These are phyloP conservation scores for Puffinus mauretanicus DNA, from an alignment of 2,113 vertebrate species.

Conservation along the genomic window DNA sequence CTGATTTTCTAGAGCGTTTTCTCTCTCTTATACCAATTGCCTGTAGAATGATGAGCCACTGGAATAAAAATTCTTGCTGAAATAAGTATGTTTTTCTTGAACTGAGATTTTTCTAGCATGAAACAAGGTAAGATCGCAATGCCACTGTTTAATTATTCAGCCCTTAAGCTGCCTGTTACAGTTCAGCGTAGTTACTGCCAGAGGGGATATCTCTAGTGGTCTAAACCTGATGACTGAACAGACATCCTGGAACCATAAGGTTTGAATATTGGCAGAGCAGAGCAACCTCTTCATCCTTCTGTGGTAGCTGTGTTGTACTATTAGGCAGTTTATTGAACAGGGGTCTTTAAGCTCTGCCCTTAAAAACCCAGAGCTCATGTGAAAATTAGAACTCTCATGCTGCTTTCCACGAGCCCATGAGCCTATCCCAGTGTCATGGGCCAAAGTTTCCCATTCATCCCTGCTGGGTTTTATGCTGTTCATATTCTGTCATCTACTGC, in stretches of 20 bases:
- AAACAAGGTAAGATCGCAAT: not conserved
- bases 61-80: not conserved
- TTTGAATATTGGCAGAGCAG: conserved; percentile 15
- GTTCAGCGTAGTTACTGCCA: not conserved
- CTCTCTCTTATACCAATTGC: not conserved
- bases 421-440: not conserved
- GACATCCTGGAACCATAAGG: conserved; percentile 23
- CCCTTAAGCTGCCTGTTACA: conserved; percentile 50
- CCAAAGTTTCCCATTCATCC: not conserved
- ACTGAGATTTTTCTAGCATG: conserved; percentile 18
- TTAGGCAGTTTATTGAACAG: not conserved
- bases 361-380: not conserved
- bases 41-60: not conserved
- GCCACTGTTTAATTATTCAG: conserved; percentile 41
- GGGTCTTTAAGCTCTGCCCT: not conserved
- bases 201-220: not conserved
- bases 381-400: not conserved
- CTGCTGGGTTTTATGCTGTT: not conserved
- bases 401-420: not conserved
- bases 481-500: not conserved
- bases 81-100: conserved; percentile 27
- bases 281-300: conserved; percentile 2
- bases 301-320: not conserved
- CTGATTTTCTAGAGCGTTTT: not conserved
- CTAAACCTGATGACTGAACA: conserved; percentile 8